Evolutionary conservation across 2,888 invertebrate species (phyloP).

Genomic region (Criorhina ranunculi): DNA sequence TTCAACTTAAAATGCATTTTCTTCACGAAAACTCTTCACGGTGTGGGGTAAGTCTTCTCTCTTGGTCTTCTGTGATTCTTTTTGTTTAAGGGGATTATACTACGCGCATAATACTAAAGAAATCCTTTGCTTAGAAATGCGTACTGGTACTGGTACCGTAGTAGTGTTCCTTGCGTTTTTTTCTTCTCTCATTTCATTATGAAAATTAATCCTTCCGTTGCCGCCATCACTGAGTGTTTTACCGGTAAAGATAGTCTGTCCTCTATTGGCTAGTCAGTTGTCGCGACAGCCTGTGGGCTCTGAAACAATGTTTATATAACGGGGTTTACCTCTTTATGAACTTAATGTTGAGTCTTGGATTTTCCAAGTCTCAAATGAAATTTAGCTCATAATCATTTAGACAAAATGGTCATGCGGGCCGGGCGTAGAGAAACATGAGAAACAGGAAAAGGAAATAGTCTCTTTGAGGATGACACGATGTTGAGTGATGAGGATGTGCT

Average conservation of each 20-base stretch:
- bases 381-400: slow-evolving; percentile 56
- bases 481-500: slow-evolving; percentile 10
- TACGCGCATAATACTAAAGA: neutral
- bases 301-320: slow-evolving; percentile 39
- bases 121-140: slow-evolving; percentile 8
- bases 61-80: neutral
- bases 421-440: slow-evolving; percentile 2
- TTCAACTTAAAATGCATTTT: slow-evolving; percentile 54
- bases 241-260: neutral
- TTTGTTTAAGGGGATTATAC: neutral
- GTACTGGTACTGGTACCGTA: slow-evolving; percentile 4
- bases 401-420: slow-evolving; percentile 19
- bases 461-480: slow-evolving; percentile 6
- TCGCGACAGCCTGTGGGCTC: slow-evolving; percentile 1
- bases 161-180: slow-evolving; percentile 37
- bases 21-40: slow-evolving; percentile 37
- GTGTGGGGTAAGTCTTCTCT: slow-evolving; percentile 17
- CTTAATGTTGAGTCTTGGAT: slow-evolving; percentile 57
- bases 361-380: slow-evolving; percentile 45
- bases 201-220: slow-evolving; percentile 62
- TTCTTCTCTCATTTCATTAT: slow-evolving; percentile 35
- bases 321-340: slow-evolving; percentile 57
- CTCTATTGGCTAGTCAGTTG: neutral
- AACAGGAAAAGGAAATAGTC: neutral
- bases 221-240: slow-evolving; percentile 17